Conservation (phyloP, 2,888 invertebrate species). For the Crocallis elinguaria region DNA sequence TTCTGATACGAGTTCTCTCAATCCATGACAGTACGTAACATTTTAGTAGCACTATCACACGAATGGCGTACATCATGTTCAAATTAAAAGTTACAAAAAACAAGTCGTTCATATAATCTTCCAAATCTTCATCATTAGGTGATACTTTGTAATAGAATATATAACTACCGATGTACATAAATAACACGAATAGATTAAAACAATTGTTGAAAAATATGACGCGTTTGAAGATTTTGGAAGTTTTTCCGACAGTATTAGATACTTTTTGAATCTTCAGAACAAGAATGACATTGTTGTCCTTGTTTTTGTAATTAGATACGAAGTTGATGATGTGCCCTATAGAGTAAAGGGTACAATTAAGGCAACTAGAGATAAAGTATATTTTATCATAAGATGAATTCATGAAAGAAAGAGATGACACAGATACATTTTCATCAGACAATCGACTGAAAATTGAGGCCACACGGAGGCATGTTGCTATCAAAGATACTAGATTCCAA, state of each 20-base stretch:
- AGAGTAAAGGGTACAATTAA: not conserved
- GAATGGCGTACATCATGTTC: conserved; percentile 13
- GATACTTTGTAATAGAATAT: not conserved
- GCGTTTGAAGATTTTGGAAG: not conserved
- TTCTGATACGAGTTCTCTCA: not conserved
- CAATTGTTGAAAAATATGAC: not conserved
- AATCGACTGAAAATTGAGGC: not conserved
- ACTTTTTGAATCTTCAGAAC: conserved; percentile 10
- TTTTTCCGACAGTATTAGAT: not conserved
- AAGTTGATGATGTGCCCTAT: conserved; percentile 3
- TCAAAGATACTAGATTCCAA: not conserved
- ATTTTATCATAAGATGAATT: not conserved
- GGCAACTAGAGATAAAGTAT: not conserved
- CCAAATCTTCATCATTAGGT: not conserved
- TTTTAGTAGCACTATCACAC: conserved; percentile 7
- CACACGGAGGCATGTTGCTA: not conserved
- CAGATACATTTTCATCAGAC: not conserved
- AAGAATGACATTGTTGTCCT: conserved; percentile 4
- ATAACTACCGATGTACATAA: not conserved
- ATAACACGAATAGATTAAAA: not conserved
- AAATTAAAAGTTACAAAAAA: not conserved
- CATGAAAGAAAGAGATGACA: not conserved
- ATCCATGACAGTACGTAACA: not conserved
- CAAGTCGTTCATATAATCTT: not conserved
- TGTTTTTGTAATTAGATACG: not conserved